Conservation (phyloP, 2,888 invertebrate species). For the Xanthorhoe designata region DNA sequence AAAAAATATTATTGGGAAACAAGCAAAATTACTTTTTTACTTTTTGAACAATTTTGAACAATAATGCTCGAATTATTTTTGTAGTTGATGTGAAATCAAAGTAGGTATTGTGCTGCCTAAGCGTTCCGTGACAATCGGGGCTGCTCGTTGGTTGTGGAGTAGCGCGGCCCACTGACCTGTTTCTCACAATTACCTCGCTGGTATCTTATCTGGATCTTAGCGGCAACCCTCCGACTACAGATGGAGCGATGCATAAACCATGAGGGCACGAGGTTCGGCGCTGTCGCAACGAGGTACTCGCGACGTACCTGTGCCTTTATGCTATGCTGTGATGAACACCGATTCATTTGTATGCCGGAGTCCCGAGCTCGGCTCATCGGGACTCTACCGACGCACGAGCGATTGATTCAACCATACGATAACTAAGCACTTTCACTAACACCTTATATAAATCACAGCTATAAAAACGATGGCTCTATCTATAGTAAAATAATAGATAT, state of each 20-base stretch:
- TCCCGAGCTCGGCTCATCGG: neutral
- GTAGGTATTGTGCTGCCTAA: neutral
- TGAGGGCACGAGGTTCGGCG: conserved; percentile 23
- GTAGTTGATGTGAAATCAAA: neutral
- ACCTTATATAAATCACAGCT: neutral
- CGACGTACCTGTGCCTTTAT: neutral
- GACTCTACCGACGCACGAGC: neutral
- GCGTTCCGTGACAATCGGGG: neutral
- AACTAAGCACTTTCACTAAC: neutral
- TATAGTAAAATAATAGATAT: neutral
- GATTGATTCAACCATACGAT: neutral
- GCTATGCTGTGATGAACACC: conserved; percentile 6
- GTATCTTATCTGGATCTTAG: conserved; percentile 36
- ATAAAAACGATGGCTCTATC: neutral
- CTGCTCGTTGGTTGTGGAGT: conserved; percentile 1
- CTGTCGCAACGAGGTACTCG: conserved; percentile 21
- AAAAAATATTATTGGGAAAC: neutral
- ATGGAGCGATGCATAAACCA: conserved; percentile 33
- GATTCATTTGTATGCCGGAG: conserved; percentile 15
- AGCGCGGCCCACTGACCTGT: conserved; percentile 27
- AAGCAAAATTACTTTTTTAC: no score
- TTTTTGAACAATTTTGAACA: no score
- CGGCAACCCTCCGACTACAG: conserved; percentile 30
- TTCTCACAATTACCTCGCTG: conserved; percentile 31
- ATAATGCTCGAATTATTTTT: no score